Percentiles rank a stretch among this genome's conserved stretches.
These are phyloP conservation scores for Actenoides hombroni DNA, from an alignment of 2,113 vertebrate species.

Conservation along the genomic window DNA sequence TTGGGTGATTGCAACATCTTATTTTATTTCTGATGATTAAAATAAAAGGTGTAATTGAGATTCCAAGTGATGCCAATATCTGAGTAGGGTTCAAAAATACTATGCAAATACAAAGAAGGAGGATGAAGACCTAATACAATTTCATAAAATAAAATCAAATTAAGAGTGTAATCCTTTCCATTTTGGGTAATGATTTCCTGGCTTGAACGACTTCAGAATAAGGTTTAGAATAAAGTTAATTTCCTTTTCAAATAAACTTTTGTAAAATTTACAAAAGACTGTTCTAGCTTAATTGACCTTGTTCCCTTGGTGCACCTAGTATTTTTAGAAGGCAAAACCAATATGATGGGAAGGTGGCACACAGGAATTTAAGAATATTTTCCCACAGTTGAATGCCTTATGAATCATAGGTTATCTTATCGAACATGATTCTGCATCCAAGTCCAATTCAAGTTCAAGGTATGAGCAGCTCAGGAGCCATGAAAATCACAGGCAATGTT, in stretches of 20 bases:
- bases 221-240: background rate
- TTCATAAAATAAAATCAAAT: background rate
- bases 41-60: background rate
- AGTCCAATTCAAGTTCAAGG: background rate
- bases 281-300: background rate
- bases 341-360: background rate
- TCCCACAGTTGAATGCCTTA: background rate
- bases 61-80: background rate
- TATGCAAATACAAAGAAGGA: background rate
- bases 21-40: background rate
- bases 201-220: background rate
- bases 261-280: background rate
- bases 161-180: background rate
- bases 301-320: background rate
- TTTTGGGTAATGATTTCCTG: background rate
- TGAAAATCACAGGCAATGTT: background rate
- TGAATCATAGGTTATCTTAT: constrained; percentile 9
- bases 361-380: constrained; percentile 1
- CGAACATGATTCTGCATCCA: background rate
- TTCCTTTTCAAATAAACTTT: background rate
- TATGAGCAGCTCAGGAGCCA: background rate
- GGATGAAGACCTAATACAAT: background rate
- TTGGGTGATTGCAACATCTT: background rate
- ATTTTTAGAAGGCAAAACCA: background rate
- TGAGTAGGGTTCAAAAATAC: background rate